Evolutionary conservation across 2,888 invertebrate species (phyloP).

Genomic region (Morpho deidamia): DNA sequence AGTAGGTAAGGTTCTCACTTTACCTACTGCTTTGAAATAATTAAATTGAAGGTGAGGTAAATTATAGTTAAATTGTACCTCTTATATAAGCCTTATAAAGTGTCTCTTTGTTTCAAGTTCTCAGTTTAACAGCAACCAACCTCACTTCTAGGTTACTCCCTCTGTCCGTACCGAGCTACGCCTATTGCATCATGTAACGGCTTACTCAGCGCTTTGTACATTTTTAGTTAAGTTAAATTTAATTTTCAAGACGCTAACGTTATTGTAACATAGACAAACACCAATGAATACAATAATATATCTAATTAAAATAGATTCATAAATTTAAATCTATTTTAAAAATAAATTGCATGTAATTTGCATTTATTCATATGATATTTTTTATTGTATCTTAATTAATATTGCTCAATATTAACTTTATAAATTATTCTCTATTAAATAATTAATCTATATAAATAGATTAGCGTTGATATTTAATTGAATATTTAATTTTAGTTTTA

Average conservation of each 20-base stretch:
- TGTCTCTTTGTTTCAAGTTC: neutral
- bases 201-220: conserved; percentile 10
- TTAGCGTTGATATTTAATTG: conserved; percentile 35
- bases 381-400: conserved; percentile 28
- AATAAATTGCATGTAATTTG: conserved; percentile 47
- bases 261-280: conserved; percentile 35
- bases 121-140: too few relatives aligned
- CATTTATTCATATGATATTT: conserved; percentile 38
- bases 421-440: conserved; percentile 23
- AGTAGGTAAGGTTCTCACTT: too few relatives aligned
- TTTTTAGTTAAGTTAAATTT: conserved; percentile 13
- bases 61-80: too few relatives aligned
- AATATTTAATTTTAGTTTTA: conserved; percentile 34
- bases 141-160: too few relatives aligned
- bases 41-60: too few relatives aligned
- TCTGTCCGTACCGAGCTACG: too few relatives aligned
- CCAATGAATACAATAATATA: conserved; percentile 57
- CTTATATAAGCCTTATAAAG: too few relatives aligned
- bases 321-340: conserved; percentile 24
- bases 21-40: too few relatives aligned
- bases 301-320: conserved; percentile 34
- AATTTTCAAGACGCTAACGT: conserved; percentile 17
- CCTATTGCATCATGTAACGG: neutral
- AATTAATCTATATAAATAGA: neutral
- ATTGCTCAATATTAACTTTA: conserved; percentile 55